Base-by-base conservation (phyloP, 2,797 vertebrate species). In the Microchirus variegatus region DNA sequence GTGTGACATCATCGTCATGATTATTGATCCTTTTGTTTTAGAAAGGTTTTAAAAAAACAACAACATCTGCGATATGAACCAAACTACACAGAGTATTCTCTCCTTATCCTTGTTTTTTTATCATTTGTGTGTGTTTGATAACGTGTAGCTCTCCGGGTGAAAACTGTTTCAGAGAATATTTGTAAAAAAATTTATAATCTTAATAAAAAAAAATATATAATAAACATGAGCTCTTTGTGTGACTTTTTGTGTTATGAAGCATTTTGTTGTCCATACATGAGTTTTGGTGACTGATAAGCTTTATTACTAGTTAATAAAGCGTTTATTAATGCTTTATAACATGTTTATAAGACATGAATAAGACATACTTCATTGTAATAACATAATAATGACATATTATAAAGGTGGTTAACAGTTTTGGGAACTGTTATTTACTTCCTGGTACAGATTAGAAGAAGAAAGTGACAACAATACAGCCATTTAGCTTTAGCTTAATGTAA, bases 71-170 rank as follows among this genome's bases (percentile, higher is more conserved):
- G 94, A 80, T 93, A 94, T 95, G 94, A 92, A 94, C 92, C 89
- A 92, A 94, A 89, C 92, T 87, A 90, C 93, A 94, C 91, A 85
- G 92, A 93, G 91, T 95, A 93, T 91, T 89, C 93, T 93, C 91
- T 94, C 94, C 89, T 88, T 94, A 93, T 93, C 91, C 90, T 91
- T 95, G 93, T 95, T 93, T 94, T 95, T 44, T 17, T 44, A 9
- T n/a, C 2, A 7, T 43, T 8, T 17, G 15, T 17, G 43, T 51
- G 94, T 96, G 94, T 92, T 89, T 91, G 91, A 90, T 91, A 92
- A 95, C 94, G 94, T 96, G 95, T 96, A 94, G 94, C 93, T 95
- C 94, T 93, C 95, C 95, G 94, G 95, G 89, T 94, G 90, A 94
- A 44, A 96, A 96, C 96, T 95, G 95, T 96, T 95, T 87, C 82